A percentile compares a stretch with the other conserved stretches of the same genome.
Conservation (phyloP, 2,113 vertebrate species). For the Ictalurus furcatus region DNA sequence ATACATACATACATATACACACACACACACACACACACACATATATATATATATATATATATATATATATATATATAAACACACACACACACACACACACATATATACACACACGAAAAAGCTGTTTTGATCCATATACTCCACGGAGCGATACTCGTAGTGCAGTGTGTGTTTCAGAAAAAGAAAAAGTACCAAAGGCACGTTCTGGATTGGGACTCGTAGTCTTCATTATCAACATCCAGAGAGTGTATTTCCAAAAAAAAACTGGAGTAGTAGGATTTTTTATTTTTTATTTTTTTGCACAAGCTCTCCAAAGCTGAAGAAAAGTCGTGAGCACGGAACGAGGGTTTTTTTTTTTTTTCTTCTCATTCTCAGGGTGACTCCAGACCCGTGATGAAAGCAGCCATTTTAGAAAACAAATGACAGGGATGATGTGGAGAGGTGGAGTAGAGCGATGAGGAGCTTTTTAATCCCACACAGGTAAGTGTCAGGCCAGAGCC, state of each 20-base stretch:
- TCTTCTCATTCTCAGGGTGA: conserved; percentile 20
- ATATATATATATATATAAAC: conserved; percentile 24
- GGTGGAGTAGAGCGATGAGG: conserved; percentile 24
- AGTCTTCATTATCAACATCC: conserved; percentile 58
- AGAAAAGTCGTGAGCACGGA: conserved; percentile 48
- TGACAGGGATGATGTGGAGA: conserved; percentile 56
- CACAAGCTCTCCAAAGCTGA: conserved; percentile 67
- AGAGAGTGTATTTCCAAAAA: conserved; percentile 68
- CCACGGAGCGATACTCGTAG: conserved; percentile 52
- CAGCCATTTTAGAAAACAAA: conserved; percentile 47
- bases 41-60: conserved; percentile 30
- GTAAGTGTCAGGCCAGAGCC: conserved; percentile 83
- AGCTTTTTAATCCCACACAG: conserved; percentile 10
- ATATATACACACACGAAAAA: neutral
- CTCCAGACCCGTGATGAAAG: conserved; percentile 62
- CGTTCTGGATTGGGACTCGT: conserved; percentile 27
- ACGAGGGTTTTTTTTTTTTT: neutral
- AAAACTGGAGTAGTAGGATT: conserved; percentile 46
- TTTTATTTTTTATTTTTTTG: neutral
- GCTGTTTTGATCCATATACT: conserved; percentile 60
- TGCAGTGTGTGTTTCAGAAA: conserved; percentile 57
- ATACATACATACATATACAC: neutral
- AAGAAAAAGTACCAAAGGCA: conserved; percentile 59
- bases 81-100: neutral
- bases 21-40: too few relatives aligned